phyloP scores from a whole-genome alignment of 1,140 invertebrate species.

The Drosophila paulistorum region DNA sequence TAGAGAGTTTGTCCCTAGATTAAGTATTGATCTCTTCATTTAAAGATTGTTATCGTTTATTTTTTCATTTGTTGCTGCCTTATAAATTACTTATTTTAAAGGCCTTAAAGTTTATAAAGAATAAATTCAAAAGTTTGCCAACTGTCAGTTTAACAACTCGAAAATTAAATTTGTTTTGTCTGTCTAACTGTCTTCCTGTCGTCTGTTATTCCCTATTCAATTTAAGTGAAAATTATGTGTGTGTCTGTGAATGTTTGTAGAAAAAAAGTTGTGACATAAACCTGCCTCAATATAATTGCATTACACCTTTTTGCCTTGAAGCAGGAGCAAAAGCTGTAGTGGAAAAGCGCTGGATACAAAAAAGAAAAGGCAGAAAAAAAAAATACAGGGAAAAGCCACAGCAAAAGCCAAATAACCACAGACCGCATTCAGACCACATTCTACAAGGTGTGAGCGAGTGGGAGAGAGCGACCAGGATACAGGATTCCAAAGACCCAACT shows the following conservation, averaged over 20 bases:
- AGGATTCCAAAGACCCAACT: conserved; percentile 40
- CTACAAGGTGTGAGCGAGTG: conserved; percentile 11
- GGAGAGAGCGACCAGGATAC: conserved; percentile 4
- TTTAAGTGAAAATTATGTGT: conserved; percentile 43
- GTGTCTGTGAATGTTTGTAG: conserved; percentile 32
- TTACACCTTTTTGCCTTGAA: conserved; percentile 63
- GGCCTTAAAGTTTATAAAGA: background rate
- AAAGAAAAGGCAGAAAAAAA: background rate
- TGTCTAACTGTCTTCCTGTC: conserved; percentile 27
- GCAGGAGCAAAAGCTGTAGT: conserved; percentile 45
- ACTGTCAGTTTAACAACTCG: background rate
- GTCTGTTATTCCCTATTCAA: conserved; percentile 22
- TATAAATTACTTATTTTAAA: too few species aligned
- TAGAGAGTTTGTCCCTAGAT: too few species aligned
- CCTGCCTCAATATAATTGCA: conserved; percentile 75
- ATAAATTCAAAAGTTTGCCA: background rate
- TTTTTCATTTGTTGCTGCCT: too few species aligned
- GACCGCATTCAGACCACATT: conserved; percentile 51
- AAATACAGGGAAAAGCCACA: conserved; percentile 22
- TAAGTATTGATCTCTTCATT: too few species aligned
- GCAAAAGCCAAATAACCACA: conserved; percentile 56
- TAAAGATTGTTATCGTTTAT: too few species aligned
- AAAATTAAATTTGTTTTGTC: background rate
- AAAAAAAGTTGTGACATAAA: conserved; percentile 64
- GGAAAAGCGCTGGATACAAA: conserved; percentile 13